phyloP scores from a whole-genome alignment of 2,888 invertebrate genomes.

The Ormyrus thymus region DNA sequence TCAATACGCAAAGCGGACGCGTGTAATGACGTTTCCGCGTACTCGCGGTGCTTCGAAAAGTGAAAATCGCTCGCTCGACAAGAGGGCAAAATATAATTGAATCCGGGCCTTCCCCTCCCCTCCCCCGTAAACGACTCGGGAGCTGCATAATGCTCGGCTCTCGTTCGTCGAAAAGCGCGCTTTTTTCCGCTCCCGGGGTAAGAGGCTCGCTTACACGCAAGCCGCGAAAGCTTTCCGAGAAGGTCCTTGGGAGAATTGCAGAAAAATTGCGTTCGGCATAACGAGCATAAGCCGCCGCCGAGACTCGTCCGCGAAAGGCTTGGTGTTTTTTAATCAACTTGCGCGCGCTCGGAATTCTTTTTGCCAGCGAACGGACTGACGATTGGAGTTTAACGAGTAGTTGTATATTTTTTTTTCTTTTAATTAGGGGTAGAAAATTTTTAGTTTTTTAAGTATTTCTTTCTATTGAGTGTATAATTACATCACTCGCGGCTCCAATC shows the following conservation, averaged over 20 bases:
- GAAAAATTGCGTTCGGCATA: constrained; percentile 4
- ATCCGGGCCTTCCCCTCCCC: neutral
- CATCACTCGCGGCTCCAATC: too few relatives aligned
- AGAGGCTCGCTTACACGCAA: constrained; percentile 29
- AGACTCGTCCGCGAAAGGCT: neutral
- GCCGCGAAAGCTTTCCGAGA: constrained; percentile 21
- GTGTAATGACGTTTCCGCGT: neutral
- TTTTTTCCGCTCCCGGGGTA: neutral
- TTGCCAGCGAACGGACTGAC: too few relatives aligned
- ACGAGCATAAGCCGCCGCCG: neutral
- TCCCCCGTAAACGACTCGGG: neutral
- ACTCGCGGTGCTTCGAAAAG: neutral
- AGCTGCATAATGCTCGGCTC: neutral
- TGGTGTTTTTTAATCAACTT: too few relatives aligned
- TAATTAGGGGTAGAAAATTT: neutral
- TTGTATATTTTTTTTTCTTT: neutral
- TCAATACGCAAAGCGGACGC: too few relatives aligned
- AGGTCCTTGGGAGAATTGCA: constrained; percentile 15
- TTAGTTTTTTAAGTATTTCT: too few relatives aligned
- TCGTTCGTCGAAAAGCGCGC: constrained; percentile 4
- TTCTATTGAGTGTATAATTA: too few relatives aligned
- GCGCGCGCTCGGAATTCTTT: too few relatives aligned
- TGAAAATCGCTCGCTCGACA: neutral
- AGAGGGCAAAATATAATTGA: neutral
- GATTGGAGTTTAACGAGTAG: neutral